Conservation (phyloP, 2,888 invertebrate species). For the Eubasilissa splendida region DNA sequence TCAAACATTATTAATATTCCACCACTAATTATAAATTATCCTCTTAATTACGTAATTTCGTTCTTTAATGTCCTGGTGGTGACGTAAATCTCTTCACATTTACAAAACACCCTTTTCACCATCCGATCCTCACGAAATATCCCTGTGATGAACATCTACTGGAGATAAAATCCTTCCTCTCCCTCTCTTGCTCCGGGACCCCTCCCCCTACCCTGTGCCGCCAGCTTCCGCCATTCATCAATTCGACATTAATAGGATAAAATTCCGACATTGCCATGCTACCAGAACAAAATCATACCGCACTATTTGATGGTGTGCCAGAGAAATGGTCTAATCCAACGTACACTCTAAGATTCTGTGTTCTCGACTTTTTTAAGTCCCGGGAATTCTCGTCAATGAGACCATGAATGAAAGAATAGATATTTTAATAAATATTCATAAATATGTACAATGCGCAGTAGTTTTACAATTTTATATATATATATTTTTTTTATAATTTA, state of each 20-base stretch:
- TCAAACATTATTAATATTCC: not conserved
- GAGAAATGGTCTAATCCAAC: too few species aligned
- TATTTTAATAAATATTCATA: too few species aligned
- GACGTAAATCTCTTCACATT: conserved; percentile 41
- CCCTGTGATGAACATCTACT: conserved; percentile 32
- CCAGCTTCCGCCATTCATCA: conserved; percentile 57
- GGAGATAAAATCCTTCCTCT: conserved; percentile 39
- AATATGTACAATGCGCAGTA: too few species aligned
- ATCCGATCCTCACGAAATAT: conserved; percentile 38
- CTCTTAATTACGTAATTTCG: conserved; percentile 36
- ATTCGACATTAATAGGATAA: conserved; percentile 59
- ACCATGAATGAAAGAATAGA: too few species aligned
- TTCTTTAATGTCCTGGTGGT: conserved; percentile 34
- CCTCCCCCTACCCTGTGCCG: conserved; percentile 24
- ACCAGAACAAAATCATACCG: not conserved
- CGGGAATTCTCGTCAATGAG: too few species aligned
- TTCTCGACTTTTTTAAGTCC: too few species aligned
- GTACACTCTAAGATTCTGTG: too few species aligned
- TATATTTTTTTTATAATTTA: too few species aligned
- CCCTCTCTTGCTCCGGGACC: conserved; percentile 1
- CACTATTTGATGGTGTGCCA: too few species aligned
- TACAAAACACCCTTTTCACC: conserved; percentile 33
- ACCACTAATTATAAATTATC: conserved; percentile 28
- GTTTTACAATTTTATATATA: too few species aligned
- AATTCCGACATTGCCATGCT: conserved; percentile 49